phyloP scores from a whole-genome alignment of 2,888 invertebrate genomes.

The Habroteleia sp. region DNA sequence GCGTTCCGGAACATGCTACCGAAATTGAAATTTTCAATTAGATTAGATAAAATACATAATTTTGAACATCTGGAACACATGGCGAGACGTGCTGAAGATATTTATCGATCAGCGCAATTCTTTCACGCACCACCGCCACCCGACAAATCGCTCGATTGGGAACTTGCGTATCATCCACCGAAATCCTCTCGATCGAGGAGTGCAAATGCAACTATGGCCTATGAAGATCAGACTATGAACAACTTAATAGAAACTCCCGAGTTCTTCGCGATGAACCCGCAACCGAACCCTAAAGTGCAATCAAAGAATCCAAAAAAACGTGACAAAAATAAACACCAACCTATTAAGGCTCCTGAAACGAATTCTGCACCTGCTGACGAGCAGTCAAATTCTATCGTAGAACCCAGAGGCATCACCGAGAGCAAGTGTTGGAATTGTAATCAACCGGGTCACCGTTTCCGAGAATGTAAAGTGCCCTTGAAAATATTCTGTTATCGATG shows the following conservation, averaged over 20 bases:
- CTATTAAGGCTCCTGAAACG: too few relatives aligned
- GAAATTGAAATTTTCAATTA: not conserved
- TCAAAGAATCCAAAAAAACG: too few relatives aligned
- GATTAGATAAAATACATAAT: not conserved
- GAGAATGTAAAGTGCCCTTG: not conserved
- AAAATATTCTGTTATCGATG: conserved; percentile 3
- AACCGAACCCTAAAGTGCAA: too few relatives aligned
- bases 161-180: not conserved
- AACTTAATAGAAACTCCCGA: too few relatives aligned
- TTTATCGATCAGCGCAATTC: not conserved
- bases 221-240: too few relatives aligned
- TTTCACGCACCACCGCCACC: not conserved
- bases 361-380: too few relatives aligned
- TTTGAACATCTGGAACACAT: not conserved
- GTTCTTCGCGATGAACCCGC: too few relatives aligned
- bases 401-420: too few relatives aligned
- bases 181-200: not conserved
- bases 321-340: too few relatives aligned
- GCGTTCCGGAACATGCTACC: not conserved
- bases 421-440: conserved; percentile 2
- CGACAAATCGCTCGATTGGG: not conserved
- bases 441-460: not conserved
- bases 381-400: too few relatives aligned
- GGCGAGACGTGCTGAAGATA: not conserved
- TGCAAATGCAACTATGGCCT: too few relatives aligned